A percentile compares a stretch with the other conserved stretches of the same genome.
Conservation (phyloP, 1,140 invertebrate genomes). For the Drosophila sulfurigaster region DNA sequence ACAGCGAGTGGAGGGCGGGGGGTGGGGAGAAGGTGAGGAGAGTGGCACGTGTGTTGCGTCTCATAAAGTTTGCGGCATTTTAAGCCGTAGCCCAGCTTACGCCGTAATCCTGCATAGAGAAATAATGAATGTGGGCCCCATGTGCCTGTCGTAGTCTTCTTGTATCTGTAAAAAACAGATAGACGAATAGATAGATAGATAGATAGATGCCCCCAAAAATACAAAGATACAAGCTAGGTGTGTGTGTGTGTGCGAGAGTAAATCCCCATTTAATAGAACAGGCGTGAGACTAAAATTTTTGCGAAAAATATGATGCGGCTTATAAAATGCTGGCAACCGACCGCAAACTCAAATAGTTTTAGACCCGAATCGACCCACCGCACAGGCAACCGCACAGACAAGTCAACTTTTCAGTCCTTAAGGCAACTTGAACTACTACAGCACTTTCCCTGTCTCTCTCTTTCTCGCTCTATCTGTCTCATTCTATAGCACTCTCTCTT, state of each 20-base stretch:
- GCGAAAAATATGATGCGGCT: constrained; percentile 74
- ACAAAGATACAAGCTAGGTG: constrained; percentile 37
- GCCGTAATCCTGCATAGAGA: constrained; percentile 75
- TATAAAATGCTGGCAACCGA: constrained; percentile 61
- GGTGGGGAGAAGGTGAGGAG: not conserved
- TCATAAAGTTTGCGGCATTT: constrained; percentile 81
- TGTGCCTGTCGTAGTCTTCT: constrained; percentile 53
- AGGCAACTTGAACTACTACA: constrained; percentile 47
- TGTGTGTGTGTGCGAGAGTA: constrained; percentile 25
- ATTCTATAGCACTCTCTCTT: not conserved
- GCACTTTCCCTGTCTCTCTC: not conserved
- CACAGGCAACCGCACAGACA: constrained; percentile 49
- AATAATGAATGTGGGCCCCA: constrained; percentile 75
- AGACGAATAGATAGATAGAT: constrained; percentile 43
- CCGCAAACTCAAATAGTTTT: constrained; percentile 72
- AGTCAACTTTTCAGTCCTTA: constrained; percentile 67
- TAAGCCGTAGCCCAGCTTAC: constrained; percentile 75
- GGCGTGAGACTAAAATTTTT: constrained; percentile 67
- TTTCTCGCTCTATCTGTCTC: not conserved
- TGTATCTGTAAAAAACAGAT: constrained; percentile 55
- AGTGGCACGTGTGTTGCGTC: constrained; percentile 73
- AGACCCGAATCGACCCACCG: constrained; percentile 28
- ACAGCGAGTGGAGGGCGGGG: not conserved
- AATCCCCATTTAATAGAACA: constrained; percentile 80
- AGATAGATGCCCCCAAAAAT: constrained; percentile 30